Conservation (phyloP, 2,888 invertebrate genomes). For the Hypercompe scribonia region DNA sequence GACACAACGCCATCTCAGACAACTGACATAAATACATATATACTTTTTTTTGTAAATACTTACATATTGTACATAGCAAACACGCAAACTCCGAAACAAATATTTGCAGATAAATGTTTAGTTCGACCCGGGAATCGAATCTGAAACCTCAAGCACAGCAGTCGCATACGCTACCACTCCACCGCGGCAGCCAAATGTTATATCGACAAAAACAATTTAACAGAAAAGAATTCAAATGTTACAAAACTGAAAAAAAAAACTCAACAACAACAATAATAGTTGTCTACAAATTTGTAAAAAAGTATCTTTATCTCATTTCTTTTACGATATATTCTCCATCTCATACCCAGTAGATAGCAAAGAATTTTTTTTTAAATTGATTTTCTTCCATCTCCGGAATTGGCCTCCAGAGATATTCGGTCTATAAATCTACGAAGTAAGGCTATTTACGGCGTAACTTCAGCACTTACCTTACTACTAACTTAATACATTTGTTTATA, state of each 20-base stretch:
- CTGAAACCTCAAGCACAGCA: no score
- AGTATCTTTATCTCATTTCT: background rate
- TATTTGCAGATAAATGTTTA: no score
- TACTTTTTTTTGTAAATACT: no score
- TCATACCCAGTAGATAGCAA: conserved; percentile 4
- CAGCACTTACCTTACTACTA: background rate
- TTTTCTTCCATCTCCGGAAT: conserved; percentile 32
- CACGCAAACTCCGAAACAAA: no score
- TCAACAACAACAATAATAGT: background rate
- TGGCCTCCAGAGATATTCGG: conserved; percentile 32
- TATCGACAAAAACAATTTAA: no score
- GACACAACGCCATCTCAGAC: no score
- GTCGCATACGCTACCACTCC: no score
- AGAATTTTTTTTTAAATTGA: conserved; percentile 38
- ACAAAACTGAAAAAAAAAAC: background rate
- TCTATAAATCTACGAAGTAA: conserved; percentile 43
- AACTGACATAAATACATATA: no score
- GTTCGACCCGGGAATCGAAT: no score
- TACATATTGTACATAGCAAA: no score
- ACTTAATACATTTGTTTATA: background rate
- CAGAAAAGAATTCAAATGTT: background rate
- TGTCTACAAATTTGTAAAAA: background rate
- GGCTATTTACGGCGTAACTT: conserved; percentile 54
- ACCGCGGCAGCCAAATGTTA: no score
- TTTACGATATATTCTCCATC: background rate